phyloP scores from a whole-genome alignment of 2,113 vertebrate species.

The Suncus etruscus region DNA sequence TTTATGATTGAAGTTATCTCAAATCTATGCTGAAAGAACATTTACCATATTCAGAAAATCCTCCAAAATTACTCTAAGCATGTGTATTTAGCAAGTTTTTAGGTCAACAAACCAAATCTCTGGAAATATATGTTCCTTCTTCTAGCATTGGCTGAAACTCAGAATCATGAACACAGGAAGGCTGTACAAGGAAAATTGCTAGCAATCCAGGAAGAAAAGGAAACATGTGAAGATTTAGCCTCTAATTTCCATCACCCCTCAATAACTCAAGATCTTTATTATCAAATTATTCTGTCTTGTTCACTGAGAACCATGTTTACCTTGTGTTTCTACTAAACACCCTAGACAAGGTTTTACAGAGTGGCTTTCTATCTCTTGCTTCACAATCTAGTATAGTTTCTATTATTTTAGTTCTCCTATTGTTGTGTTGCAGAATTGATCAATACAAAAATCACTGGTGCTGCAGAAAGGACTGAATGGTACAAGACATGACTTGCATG shows the following conservation, averaged over 20 bases:
- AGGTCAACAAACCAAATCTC: too few species aligned
- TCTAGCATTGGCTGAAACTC: neutral
- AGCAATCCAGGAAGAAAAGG: neutral
- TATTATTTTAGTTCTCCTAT: neutral
- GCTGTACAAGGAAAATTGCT: neutral
- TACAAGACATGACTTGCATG: too few species aligned
- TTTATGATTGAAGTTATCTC: neutral
- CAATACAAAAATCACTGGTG: neutral
- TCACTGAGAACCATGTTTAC: neutral
- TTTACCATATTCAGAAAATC: neutral
- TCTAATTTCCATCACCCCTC: neutral
- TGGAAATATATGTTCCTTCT: neutral
- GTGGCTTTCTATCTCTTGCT: neutral
- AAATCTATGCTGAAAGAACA: neutral
- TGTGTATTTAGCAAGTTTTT: neutral
- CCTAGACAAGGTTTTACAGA: neutral
- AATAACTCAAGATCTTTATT: neutral
- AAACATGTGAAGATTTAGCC: neutral
- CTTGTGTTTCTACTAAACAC: neutral
- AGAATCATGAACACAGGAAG: neutral
- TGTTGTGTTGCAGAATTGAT: neutral
- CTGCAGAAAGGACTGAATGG: too few species aligned
- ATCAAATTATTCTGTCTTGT: neutral
- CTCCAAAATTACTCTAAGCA: neutral
- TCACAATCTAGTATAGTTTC: neutral